These are phyloP conservation scores for Drosophila pseudoobscura DNA, from an alignment of 1,140 invertebrate species.

Conservation along the genomic window DNA sequence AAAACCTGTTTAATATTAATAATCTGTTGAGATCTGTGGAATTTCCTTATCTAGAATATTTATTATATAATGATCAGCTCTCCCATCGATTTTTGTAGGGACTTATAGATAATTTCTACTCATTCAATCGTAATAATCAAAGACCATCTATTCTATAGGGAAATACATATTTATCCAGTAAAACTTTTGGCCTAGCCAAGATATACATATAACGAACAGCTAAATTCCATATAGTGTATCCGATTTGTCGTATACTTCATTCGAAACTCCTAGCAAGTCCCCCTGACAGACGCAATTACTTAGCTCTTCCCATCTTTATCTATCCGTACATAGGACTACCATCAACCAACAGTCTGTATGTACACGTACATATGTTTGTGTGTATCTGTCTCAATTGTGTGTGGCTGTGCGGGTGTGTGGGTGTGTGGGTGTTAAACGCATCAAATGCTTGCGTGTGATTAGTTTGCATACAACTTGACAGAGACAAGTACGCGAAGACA, in stretches of 20 bases:
- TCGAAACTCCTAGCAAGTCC: no score
- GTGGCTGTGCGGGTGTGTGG: constrained; percentile 41
- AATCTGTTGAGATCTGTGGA: no score
- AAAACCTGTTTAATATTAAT: no score
- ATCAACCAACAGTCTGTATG: constrained; percentile 15
- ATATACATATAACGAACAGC: no score
- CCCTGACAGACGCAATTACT: not conserved
- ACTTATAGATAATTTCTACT: no score
- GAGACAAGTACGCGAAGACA: constrained; percentile 37
- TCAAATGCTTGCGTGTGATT: constrained; percentile 80
- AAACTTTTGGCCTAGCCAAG: no score
- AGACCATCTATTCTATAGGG: no score
- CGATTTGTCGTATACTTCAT: not conserved
- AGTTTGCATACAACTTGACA: constrained; percentile 76
- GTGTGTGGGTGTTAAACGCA: constrained; percentile 76
- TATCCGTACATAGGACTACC: not conserved
- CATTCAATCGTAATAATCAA: no score
- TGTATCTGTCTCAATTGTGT: not conserved
- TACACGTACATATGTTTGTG: constrained; percentile 9
- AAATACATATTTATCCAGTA: no score
- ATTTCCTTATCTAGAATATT: no score
- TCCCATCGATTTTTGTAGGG: no score
- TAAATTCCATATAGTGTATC: not conserved
- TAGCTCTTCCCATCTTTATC: not conserved
- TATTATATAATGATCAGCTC: no score